Evolutionary conservation across 2,113 vertebrate genomes (phyloP).

Genomic region (Solea senegalensis): DNA sequence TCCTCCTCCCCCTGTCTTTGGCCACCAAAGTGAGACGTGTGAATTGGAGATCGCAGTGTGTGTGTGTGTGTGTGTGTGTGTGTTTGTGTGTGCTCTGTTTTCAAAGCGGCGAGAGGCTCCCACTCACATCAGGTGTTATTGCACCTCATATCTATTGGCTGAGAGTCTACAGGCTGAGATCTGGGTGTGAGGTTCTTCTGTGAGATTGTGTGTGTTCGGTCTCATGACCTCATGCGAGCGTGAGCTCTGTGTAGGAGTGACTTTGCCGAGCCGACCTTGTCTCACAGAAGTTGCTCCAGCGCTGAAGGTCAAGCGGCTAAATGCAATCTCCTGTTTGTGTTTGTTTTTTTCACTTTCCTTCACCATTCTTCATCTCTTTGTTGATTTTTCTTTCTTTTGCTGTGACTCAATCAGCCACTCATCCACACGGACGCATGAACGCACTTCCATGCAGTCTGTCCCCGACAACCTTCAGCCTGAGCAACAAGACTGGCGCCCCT

Average conservation of each 20-base stretch:
- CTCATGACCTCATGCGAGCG: conserved; percentile 47
- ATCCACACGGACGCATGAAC: conserved; percentile 9
- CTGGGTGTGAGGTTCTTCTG: conserved; percentile 28
- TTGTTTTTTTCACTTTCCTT: conserved; percentile 27
- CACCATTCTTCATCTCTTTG: conserved; percentile 13
- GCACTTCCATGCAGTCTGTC: conserved; percentile 26
- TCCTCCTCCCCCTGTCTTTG: conserved; percentile 36
- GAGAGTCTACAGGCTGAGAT: conserved; percentile 41
- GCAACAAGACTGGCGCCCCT: conserved; percentile 14
- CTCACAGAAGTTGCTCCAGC: conserved; percentile 61
- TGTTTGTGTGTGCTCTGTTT: conserved; percentile 34
- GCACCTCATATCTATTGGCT: conserved; percentile 58
- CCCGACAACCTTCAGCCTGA: conserved; percentile 53
- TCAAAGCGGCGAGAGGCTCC: conserved; percentile 43
- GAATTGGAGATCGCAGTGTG: conserved; percentile 43
- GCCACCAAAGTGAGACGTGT: conserved; percentile 63
- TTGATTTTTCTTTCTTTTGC: conserved; percentile 16
- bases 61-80: conserved; percentile 46
- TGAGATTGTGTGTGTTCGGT: conserved; percentile 27
- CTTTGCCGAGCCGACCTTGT: conserved; percentile 65
- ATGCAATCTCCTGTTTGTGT: conserved; percentile 8
- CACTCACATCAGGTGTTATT: conserved; percentile 65
- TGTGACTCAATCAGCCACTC: neutral
- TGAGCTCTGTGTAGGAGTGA: conserved; percentile 57
- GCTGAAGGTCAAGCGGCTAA: conserved; percentile 68